These are phyloP conservation scores for Xestia ashworthii DNA, from an alignment of 2,888 invertebrate genomes.

Conservation along the genomic window DNA sequence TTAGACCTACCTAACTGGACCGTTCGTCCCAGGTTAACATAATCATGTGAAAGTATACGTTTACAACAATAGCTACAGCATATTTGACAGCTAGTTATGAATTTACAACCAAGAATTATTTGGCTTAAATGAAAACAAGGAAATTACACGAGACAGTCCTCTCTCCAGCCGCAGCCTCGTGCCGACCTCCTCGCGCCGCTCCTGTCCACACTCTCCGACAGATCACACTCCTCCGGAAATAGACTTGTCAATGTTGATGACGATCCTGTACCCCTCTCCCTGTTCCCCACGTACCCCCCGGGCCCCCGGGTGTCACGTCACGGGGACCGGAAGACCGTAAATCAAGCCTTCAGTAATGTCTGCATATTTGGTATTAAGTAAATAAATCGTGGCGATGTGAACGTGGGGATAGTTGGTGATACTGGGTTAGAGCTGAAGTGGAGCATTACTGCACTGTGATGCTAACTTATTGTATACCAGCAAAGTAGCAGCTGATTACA, in stretches of 20 bases:
- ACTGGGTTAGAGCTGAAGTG: background rate
- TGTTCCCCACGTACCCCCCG: background rate
- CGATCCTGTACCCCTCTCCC: conserved; percentile 16
- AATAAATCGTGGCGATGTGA: conserved; percentile 2
- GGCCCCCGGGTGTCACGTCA: conserved; percentile 23
- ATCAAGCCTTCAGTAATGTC: conserved; percentile 33
- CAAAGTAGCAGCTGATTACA: background rate
- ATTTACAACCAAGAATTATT: background rate
- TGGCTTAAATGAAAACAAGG: background rate
- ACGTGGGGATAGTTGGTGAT: conserved; percentile 3
- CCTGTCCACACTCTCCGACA: background rate
- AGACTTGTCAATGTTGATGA: conserved; percentile 66
- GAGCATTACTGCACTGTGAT: background rate
- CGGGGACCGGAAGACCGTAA: conserved; percentile 14
- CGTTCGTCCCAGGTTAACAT: no score
- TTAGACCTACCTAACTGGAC: no score
- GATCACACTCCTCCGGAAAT: conserved; percentile 60
- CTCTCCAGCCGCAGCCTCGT: background rate
- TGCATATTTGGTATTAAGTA: conserved; percentile 21
- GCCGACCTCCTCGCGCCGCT: background rate
- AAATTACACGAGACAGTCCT: background rate
- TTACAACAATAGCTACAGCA: background rate
- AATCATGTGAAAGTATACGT: no score
- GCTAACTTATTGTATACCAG: background rate
- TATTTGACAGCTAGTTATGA: background rate